These are phyloP conservation scores for Scrobipalpa costella DNA, from an alignment of 2,888 invertebrate species.

Conservation along the genomic window DNA sequence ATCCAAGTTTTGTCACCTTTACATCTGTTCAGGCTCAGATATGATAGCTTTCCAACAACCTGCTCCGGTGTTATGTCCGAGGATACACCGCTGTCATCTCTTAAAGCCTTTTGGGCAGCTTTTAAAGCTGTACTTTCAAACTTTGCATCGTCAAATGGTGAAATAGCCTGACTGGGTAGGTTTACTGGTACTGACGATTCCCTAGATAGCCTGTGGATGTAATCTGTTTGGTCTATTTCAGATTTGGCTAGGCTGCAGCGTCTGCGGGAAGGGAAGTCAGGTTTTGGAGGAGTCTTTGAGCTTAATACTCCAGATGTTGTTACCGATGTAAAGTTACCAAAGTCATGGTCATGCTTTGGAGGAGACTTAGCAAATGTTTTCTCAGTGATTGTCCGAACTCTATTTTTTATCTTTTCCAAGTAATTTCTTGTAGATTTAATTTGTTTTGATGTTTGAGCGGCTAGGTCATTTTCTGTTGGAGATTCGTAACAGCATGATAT, in stretches of 20 bases:
- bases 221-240: conserved; percentile 84
- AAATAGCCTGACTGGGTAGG: conserved; percentile 57
- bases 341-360: conserved; percentile 70
- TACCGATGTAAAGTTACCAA: conserved; percentile 86
- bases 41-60: conserved; percentile 68
- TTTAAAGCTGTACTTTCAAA: conserved; percentile 71
- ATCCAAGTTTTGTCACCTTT: conserved; percentile 82
- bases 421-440: conserved; percentile 80
- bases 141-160: conserved; percentile 52
- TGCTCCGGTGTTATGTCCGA: conserved; percentile 60
- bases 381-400: conserved; percentile 79
- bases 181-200: conserved; percentile 73
- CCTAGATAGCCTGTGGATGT: conserved; percentile 71
- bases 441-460: conserved; percentile 73
- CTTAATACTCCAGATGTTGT: conserved; percentile 87
- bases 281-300: conserved; percentile 66
- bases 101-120: conserved; percentile 62
- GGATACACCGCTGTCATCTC: conserved; percentile 55
- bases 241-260: conserved; percentile 85
- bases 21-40: conserved; percentile 73
- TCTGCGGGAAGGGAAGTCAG: conserved; percentile 55
- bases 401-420: conserved; percentile 82
- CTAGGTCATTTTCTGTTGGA: conserved; percentile 70
- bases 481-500: conserved; percentile 83
- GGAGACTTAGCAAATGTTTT: conserved; percentile 80